Evolutionary conservation across 2,113 vertebrate genomes (phyloP), one percentile per base, ranked within the genome.

Genomic region (Pungitius pungitius): DNA sequence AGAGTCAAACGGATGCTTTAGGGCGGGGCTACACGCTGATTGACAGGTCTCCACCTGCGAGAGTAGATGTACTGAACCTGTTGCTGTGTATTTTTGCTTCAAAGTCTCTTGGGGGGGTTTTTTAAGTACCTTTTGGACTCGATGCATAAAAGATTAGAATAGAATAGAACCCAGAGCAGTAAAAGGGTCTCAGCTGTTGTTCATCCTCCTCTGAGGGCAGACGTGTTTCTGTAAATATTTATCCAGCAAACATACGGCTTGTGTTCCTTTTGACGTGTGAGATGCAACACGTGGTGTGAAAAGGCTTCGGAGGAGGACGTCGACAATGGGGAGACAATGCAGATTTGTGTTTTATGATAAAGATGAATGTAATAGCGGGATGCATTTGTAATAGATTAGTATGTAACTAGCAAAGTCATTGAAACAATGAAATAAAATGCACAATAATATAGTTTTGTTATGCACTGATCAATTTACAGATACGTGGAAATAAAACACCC

Each of bases 251-350:
- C 10, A 43, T n/a, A n/a, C n/a, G n/a, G n/a, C 61, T 66, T 58
- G 27, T 17, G 62, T 66, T 39, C 42, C n/a, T 27, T 57, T 26
- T 26, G 10, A 35, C 20, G 39, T 74, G 72, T 47, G 72, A 65
- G 45, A 27, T 27, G 39, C 1, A 4, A 39, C 52, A 27, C 26
- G 6, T 57, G 39, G 52, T 63, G 70, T 45, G 37, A 72, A 52
- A 42, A 42, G 7, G n/a, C 30, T 14, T 39, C 14, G 24, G 37
- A 2, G 13, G 13, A 1, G 14, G 17, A 40, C 7, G 47, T 54
- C 49, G 39, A 6, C n/a, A 0, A 40, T 49, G 14, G 42, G 6
- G 6, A 54, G 15, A 22, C 35, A 9, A 15, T n/a, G 2, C 37
- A 59, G 20, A 33, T 64, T 3, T 4, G 10, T 8, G 61, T 30